Percentiles rank a stretch among this genome's conserved stretches.
phyloP scores from a whole-genome alignment of 1,140 invertebrate species.

The Frieseomelitta varia region DNA sequence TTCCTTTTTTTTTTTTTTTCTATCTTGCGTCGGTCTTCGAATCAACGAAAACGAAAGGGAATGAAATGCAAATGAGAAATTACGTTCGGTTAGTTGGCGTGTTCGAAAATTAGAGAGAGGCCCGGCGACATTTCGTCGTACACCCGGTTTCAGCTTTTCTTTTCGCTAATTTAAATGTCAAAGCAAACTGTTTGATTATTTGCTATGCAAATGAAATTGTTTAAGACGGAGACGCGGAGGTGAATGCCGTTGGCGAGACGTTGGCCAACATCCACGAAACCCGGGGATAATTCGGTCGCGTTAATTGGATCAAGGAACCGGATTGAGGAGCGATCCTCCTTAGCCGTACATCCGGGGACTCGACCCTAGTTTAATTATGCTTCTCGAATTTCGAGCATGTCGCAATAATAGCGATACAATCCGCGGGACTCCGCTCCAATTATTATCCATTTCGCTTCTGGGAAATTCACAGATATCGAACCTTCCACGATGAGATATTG shows the following conservation, averaged over 20 bases:
- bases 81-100: conserved; percentile 70
- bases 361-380: conserved; percentile 72
- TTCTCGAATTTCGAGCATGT: conserved; percentile 61
- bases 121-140: conserved; percentile 39
- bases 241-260: conserved; percentile 44
- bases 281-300: conserved; percentile 67
- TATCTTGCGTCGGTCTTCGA: no score
- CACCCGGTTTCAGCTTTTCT: conserved; percentile 52
- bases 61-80: conserved; percentile 67
- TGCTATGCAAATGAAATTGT: conserved; percentile 82
- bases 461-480: not conserved
- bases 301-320: conserved; percentile 75
- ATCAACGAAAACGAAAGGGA: not conserved
- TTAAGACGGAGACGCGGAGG: conserved; percentile 74
- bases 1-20: not conserved
- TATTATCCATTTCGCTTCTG: not conserved
- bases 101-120: conserved; percentile 70
- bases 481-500: not conserved
- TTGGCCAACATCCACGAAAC: conserved; percentile 55
- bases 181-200: conserved; percentile 81
- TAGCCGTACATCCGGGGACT: conserved; percentile 38
- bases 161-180: conserved; percentile 79
- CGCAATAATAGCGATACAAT: conserved; percentile 67
- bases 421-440: conserved; percentile 24
- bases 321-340: conserved; percentile 63